Evolutionary conservation across 1,140 invertebrate genomes (phyloP).

Genomic region (Manduca sexta): DNA sequence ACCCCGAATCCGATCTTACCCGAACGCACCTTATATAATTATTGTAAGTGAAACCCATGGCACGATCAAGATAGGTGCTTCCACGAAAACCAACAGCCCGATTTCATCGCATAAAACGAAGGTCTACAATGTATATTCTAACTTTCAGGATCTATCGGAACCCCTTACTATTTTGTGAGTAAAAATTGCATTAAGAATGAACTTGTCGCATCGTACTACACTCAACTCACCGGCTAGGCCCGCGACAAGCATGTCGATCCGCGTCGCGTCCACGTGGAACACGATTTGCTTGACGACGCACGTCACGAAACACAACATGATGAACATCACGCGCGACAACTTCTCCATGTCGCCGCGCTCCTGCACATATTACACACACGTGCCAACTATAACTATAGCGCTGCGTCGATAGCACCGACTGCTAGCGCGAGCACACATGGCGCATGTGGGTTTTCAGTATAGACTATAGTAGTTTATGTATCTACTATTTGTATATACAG

Average conservation of each 20-base stretch:
- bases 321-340: conserved; percentile 51
- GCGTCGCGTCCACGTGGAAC: conserved; percentile 32
- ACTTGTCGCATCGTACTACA: not conserved
- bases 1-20: no score
- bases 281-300: conserved; percentile 50
- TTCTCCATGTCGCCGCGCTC: conserved; percentile 40
- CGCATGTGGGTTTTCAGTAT: not conserved
- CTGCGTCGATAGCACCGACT: not conserved
- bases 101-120: no score
- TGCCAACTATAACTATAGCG: not conserved
- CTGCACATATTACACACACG: conserved; percentile 17
- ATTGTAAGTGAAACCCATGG: no score
- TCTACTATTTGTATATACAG: not conserved
- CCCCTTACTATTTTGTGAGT: no score
- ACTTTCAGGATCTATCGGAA: no score
- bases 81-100: no score
- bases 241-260: conserved; percentile 30
- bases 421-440: not conserved
- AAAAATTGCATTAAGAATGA: no score
- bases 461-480: not conserved
- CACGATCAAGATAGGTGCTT: no score
- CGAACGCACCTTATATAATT: no score
- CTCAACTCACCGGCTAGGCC: conserved; percentile 29
- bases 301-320: conserved; percentile 53
- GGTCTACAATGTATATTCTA: no score